Percentiles rank a stretch among this genome's conserved stretches.
Evolutionary conservation across 2,113 vertebrate genomes (phyloP).

Genomic region (Pomatorhinus ruficollis): DNA sequence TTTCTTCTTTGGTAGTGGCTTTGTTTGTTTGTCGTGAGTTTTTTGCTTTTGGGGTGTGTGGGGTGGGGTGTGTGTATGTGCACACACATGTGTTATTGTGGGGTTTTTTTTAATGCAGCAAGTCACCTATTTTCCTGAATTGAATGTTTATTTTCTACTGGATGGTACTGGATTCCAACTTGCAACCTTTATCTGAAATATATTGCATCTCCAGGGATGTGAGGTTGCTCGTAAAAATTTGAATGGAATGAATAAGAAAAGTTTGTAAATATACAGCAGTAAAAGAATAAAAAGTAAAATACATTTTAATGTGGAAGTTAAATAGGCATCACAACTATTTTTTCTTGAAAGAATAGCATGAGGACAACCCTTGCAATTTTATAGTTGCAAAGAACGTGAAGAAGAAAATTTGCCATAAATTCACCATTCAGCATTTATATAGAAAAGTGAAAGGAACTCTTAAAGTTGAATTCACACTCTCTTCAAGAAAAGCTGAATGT

Average conservation of each 20-base stretch:
- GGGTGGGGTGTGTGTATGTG: no score
- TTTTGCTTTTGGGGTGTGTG: neutral
- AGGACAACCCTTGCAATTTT: neutral
- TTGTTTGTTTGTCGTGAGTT: neutral
- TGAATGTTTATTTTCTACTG: neutral
- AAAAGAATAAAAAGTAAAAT: neutral
- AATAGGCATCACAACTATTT: neutral
- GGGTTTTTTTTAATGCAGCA: neutral
- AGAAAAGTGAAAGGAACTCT: neutral
- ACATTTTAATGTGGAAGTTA: neutral
- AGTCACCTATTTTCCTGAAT: neutral
- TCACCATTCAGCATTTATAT: neutral
- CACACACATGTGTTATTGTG: rapidly evolving
- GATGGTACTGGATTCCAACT: neutral
- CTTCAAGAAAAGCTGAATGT: neutral
- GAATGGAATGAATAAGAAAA: neutral
- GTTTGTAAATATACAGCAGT: neutral
- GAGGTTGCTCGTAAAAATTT: neutral
- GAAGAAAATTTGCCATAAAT: neutral
- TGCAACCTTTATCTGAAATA: neutral
- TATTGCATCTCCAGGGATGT: neutral
- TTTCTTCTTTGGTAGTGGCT: neutral
- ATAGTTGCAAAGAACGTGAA: rapidly evolving
- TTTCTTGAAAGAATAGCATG: neutral
- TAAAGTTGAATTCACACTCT: neutral